A percentile compares a stretch with the other conserved stretches of the same genome.
These are phyloP conservation scores for Elanoides forficatus DNA, from an alignment of 2,113 vertebrate species.

Conservation along the genomic window DNA sequence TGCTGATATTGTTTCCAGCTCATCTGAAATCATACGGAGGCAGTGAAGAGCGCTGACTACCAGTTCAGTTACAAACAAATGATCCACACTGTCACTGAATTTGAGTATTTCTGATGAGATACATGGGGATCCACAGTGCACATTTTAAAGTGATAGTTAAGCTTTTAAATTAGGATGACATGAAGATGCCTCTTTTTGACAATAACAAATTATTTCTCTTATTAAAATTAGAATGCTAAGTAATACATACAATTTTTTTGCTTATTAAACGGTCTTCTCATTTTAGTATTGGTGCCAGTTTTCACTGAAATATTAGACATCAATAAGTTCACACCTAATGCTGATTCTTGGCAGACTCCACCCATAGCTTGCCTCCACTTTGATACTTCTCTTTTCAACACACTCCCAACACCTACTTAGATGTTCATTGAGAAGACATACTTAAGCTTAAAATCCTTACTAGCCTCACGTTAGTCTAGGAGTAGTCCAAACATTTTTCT, in stretches of 20 bases:
- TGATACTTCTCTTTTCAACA: not conserved
- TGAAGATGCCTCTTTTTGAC: not conserved
- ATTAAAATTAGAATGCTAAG: not conserved
- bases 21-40: not conserved
- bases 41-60: accelerated
- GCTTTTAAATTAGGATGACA: not conserved
- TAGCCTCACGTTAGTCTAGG: not conserved
- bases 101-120: not conserved
- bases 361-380: not conserved
- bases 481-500: not conserved
- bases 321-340: not conserved
- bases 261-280: not conserved
- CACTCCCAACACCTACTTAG: not conserved
- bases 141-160: not conserved
- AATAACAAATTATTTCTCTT: not conserved
- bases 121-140: accelerated
- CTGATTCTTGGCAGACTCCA: not conserved
- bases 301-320: not conserved
- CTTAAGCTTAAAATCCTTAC: not conserved
- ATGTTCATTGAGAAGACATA: not conserved
- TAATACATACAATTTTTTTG: not conserved
- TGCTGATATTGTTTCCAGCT: not conserved
- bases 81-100: not conserved
- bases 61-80: not conserved
- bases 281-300: not conserved